Evolutionary conservation across 2,888 invertebrate species (phyloP).

Genomic region (Toxonevra muliebris): DNA sequence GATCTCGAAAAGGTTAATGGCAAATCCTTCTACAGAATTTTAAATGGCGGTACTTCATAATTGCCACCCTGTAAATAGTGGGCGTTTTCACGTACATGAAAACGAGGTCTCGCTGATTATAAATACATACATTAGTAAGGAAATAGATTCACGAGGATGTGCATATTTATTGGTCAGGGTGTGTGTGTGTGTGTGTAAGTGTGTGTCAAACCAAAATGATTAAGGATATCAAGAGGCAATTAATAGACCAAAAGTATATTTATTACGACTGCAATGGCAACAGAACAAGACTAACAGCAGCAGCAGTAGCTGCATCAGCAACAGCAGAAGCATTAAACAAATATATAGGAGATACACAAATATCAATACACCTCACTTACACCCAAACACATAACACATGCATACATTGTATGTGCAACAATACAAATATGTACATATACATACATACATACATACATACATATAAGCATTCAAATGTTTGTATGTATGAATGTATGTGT

Average conservation of each 20-base stretch:
- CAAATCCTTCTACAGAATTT: too few relatives aligned
- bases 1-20: too few relatives aligned
- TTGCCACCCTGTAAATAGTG: too few relatives aligned
- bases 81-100: too few relatives aligned
- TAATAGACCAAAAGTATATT: conserved; percentile 50
- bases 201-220: conserved; percentile 34
- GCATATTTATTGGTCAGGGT: neutral
- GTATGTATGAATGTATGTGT: too few relatives aligned
- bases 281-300: conserved; percentile 20
- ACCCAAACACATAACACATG: conserved; percentile 2
- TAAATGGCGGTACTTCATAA: too few relatives aligned
- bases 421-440: conserved; percentile 27
- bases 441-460: conserved; percentile 18
- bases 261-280: conserved; percentile 53
- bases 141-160: too few relatives aligned
- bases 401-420: neutral
- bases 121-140: too few relatives aligned
- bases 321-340: conserved; percentile 29
- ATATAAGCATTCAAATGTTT: conserved; percentile 27
- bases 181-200: conserved; percentile 7
- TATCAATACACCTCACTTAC: conserved; percentile 15
- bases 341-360: conserved; percentile 30
- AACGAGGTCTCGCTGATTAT: too few relatives aligned
- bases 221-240: conserved; percentile 45
- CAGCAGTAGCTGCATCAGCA: conserved; percentile 13